These are phyloP conservation scores for Thereva unica DNA, from an alignment of 2,888 invertebrate species.

Conservation along the genomic window DNA sequence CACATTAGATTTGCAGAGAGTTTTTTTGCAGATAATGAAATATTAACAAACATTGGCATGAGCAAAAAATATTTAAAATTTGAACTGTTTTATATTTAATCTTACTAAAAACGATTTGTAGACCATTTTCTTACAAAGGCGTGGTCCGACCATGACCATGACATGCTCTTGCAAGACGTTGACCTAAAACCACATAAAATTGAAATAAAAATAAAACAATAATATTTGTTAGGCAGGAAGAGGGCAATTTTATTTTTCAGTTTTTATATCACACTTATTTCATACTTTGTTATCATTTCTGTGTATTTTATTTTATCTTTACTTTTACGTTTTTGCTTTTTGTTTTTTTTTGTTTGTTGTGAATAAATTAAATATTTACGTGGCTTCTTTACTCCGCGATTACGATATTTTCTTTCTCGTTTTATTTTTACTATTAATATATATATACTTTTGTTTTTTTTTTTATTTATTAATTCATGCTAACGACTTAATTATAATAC, in stretches of 20 bases:
- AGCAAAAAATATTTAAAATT: too few species aligned
- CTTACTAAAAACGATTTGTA: too few species aligned
- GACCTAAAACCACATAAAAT: not conserved
- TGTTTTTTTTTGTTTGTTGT: not conserved
- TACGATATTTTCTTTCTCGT: not conserved
- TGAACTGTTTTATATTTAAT: too few species aligned
- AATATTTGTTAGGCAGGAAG: conserved; percentile 8
- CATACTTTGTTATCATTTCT: not conserved
- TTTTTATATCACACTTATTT: conserved; percentile 16
- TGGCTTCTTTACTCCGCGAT: not conserved
- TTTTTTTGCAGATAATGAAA: too few species aligned
- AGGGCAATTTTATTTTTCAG: conserved; percentile 4
- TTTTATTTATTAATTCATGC: not conserved
- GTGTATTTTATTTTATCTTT: too few species aligned
- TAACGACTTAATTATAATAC: not conserved
- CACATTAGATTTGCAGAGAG: too few species aligned
- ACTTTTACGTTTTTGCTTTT: too few species aligned
- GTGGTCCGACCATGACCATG: too few species aligned
- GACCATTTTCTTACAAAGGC: too few species aligned
- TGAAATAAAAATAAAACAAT: conserved; percentile 3
- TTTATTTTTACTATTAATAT: not conserved
- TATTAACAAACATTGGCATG: too few species aligned
- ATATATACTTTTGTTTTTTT: too few species aligned
- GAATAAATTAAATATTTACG: not conserved
- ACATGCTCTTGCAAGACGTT: too few species aligned